These are phyloP conservation scores for Caerostris darwini DNA, from an alignment of 1,140 invertebrate genomes.

Conservation along the genomic window DNA sequence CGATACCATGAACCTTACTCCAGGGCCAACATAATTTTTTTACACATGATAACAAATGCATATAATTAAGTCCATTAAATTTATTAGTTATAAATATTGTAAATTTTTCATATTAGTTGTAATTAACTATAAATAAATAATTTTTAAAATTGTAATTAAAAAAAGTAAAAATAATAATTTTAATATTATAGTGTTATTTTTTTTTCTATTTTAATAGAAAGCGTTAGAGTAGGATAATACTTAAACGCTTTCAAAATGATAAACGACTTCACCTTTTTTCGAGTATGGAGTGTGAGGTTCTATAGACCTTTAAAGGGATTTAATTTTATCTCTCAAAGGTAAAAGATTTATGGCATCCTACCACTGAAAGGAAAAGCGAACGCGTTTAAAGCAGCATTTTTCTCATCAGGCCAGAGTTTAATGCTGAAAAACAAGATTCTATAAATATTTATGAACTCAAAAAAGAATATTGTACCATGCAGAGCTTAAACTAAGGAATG, in stretches of 20 bases:
- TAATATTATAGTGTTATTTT: too few species aligned
- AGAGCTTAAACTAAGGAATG: not conserved
- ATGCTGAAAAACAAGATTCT: not conserved
- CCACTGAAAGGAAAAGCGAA: constrained; percentile 1
- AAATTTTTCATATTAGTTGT: too few species aligned
- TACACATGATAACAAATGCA: too few species aligned
- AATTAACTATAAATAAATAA: too few species aligned
- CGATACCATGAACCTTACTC: too few species aligned
- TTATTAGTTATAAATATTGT: too few species aligned
- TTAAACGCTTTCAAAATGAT: not conserved
- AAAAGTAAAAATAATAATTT: too few species aligned
- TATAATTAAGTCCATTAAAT: too few species aligned
- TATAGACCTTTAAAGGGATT: not conserved
- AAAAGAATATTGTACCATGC: constrained; percentile 19
- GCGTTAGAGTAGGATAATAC: not conserved
- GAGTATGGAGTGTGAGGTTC: not conserved
- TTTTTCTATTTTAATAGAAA: too few species aligned
- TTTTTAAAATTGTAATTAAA: too few species aligned
- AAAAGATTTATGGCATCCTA: constrained; percentile 8
- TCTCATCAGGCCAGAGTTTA: not conserved
- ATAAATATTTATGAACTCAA: constrained; percentile 47
- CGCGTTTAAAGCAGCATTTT: constrained; percentile 33
- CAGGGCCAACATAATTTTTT: too few species aligned
- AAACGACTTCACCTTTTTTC: not conserved
- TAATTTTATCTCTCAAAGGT: constrained; percentile 14